Evolutionary conservation across 2,888 invertebrate species (phyloP).

Genomic region (Apodemia hepburni): DNA sequence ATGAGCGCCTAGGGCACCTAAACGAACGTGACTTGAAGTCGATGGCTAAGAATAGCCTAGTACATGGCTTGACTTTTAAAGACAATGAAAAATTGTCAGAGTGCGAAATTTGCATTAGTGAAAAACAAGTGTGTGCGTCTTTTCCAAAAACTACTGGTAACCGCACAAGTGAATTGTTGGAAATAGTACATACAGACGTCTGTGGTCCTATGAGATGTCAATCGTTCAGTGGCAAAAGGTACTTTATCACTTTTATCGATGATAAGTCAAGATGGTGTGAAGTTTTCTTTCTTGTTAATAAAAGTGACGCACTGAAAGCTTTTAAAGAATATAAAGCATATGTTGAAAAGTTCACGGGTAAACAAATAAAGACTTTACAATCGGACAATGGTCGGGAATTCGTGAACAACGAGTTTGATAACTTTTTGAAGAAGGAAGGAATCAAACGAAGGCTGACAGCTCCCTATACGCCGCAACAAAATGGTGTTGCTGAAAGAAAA

Average conservation of each 20-base stretch:
- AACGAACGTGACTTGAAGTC: slow-evolving; percentile 1
- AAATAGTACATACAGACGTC: slow-evolving; percentile 23
- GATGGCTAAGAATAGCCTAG: slow-evolving; percentile 17
- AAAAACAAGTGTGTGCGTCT: slow-evolving; percentile 18
- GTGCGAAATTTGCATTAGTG: slow-evolving; percentile 19
- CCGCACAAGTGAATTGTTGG: neutral
- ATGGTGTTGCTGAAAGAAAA: slow-evolving; percentile 15
- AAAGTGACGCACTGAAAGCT: slow-evolving; percentile 23
- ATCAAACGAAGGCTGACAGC: slow-evolving; percentile 20
- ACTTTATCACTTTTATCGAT: slow-evolving; percentile 30
- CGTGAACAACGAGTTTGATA: slow-evolving; percentile 22
- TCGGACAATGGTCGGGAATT: slow-evolving; percentile 26
- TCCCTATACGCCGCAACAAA: slow-evolving; percentile 16
- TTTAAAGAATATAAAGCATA: slow-evolving; percentile 26
- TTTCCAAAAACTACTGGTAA: neutral
- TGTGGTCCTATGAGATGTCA: slow-evolving; percentile 26
- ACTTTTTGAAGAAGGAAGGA: slow-evolving; percentile 13
- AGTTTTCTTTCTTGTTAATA: slow-evolving; percentile 27
- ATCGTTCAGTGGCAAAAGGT: slow-evolving; percentile 23
- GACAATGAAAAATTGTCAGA: slow-evolving; percentile 21
- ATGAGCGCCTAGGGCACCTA: slow-evolving; percentile 22
- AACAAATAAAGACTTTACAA: slow-evolving; percentile 25
- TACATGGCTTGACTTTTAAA: slow-evolving; percentile 22
- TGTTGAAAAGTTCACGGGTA: slow-evolving; percentile 22
- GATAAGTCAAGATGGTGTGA: slow-evolving; percentile 25